These are phyloP conservation scores for Meghimatium bilineatum DNA, from an alignment of 2,888 invertebrate species.

Conservation along the genomic window DNA sequence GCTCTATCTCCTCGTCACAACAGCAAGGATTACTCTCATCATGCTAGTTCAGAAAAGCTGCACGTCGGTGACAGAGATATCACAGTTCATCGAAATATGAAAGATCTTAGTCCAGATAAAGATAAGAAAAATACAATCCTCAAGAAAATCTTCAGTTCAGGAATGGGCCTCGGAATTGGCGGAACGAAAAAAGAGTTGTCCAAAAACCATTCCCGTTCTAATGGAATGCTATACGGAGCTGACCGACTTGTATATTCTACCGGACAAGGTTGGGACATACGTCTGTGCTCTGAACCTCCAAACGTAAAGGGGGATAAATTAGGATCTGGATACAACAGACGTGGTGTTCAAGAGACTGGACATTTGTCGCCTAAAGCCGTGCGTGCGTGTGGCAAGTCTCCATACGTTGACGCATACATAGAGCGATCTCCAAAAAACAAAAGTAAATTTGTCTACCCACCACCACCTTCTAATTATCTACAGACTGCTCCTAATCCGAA, in stretches of 20 bases:
- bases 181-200: background rate
- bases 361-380: background rate
- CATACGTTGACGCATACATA: background rate
- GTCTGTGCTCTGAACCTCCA: constrained; percentile 44
- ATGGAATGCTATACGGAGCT: background rate
- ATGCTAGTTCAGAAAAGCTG: background rate
- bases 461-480: constrained; percentile 10
- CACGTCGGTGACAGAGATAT: background rate
- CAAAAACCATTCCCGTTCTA: background rate
- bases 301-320: background rate
- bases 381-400: background rate
- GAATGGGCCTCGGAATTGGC: background rate
- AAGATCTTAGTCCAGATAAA: background rate
- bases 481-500: constrained; percentile 6
- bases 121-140: background rate
- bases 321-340: background rate
- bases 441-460: constrained; percentile 1
- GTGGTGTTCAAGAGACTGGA: constrained; percentile 30
- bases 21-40: background rate
- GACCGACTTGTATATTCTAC: constrained; percentile 1
- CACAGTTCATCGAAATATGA: background rate
- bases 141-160: constrained; percentile 11
- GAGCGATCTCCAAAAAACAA: constrained; percentile 2
- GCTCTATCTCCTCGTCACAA: background rate
- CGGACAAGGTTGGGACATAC: background rate